Base-by-base conservation (phyloP, 2,888 invertebrate species). In the Pachycephus smyrnensis region DNA sequence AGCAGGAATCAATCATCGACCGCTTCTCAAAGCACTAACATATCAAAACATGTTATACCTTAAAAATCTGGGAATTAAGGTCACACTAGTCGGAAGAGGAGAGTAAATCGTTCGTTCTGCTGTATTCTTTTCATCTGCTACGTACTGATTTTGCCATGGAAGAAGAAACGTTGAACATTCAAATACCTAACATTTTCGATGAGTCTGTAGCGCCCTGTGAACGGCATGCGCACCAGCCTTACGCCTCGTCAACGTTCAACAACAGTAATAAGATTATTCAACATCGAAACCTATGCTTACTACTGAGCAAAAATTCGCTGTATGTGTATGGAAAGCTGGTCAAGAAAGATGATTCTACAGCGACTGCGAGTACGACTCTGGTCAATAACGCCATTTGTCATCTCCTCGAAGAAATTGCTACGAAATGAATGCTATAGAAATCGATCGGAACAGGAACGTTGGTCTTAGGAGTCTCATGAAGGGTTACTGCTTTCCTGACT, bases 401-500 rank as follows among this genome's bases (percentile, higher is more conserved):
- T 82, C 75, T 89, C 12, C 89, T 90, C 80, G 87, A 89, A 78
- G 87, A 85, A 83, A 87, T n/a, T n/a, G n/a, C n/a, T n/a, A n/a
- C n/a, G n/a, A n/a, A n/a, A n/a, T n/a, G n/a, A n/a, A n/a, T n/a
- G 89, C 87, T 37, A 80, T 87, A n/a, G 88, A 88, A 81, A 87
- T 90, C 73, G 88, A 90, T 85, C 80, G 84, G 9, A 83, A 74
- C 32, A 85, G 87, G 80, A 89, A 89, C 85, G 83, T 87, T 36
- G 89, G 90, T 30, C 82, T 89, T 15, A 87, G 89, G 35, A 84
- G 87, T 15, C 82, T 86, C 12, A 86, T 90, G 73, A 91, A 92
- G 86, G 86, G 86, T 76, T 90, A 84, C n/a, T 9, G 80, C 88
- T 12, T 91, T 90, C 32, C 80, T 86, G 73, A 88, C 33, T 68